Percentiles rank a stretch among this genome's conserved stretches.
Conservation (phyloP, 2,797 vertebrate species). For the Leptoclinus maculatus region DNA sequence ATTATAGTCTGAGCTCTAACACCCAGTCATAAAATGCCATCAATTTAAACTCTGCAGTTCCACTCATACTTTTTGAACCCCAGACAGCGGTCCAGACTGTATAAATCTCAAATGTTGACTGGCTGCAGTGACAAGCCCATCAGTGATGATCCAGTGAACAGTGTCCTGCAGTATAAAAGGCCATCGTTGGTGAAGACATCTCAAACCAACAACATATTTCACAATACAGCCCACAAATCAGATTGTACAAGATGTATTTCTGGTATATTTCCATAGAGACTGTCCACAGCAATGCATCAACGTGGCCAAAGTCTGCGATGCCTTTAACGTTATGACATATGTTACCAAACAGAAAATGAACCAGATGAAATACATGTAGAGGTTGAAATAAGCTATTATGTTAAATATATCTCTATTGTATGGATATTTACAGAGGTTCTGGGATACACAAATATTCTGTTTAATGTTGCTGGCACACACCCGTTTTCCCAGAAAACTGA, state of each 20-base stretch:
- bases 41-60: conserved; percentile 72
- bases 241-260: conserved; percentile 43
- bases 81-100: conserved; percentile 59
- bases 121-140: conserved; percentile 75
- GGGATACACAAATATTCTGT: conserved; percentile 44
- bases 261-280: conserved; percentile 11
- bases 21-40: conserved; percentile 77
- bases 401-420: conserved; percentile 25
- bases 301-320: conserved; percentile 11
- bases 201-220: conserved; percentile 60
- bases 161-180: conserved; percentile 66
- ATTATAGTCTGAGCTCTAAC: conserved; percentile 73
- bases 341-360: conserved; percentile 26
- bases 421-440: conserved; percentile 38
- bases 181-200: conserved; percentile 59
- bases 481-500: conserved; percentile 32
- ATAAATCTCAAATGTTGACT: conserved; percentile 79
- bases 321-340: conserved; percentile 14
- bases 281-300: conserved; percentile 23
- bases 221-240: conserved; percentile 46
- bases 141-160: conserved; percentile 73
- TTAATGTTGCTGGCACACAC: conserved; percentile 44
- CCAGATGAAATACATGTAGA: conserved; percentile 15
- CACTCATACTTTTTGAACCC: conserved; percentile 63
- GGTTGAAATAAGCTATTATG: conserved; percentile 2